Percentiles rank a stretch among this genome's conserved stretches.
Evolutionary conservation across 1,140 invertebrate species (phyloP).

Genomic region (Cyphomyrmex costatus): DNA sequence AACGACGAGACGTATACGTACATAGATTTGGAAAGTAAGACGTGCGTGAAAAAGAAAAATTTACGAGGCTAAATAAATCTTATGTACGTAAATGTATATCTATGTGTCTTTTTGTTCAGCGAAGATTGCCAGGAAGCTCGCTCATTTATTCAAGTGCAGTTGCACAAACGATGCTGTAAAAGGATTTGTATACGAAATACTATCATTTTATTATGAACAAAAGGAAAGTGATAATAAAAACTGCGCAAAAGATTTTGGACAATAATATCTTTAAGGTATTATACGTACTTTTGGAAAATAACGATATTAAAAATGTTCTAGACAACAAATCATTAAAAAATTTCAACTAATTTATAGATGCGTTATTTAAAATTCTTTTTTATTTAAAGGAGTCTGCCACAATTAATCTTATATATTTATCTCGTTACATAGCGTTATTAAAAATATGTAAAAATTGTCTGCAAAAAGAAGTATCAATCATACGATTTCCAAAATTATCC

Average conservation of each 20-base stretch:
- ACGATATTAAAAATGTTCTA: not conserved
- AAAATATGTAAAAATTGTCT: not conserved
- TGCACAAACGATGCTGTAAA: conserved; percentile 3
- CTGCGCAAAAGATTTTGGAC: not conserved
- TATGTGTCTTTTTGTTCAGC: not conserved
- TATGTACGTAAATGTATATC: not conserved
- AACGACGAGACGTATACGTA: not conserved
- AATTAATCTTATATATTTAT: not conserved
- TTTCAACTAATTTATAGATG: not conserved
- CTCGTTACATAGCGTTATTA: not conserved
- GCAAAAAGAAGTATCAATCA: not conserved
- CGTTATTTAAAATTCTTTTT: not conserved
- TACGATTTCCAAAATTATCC: not conserved
- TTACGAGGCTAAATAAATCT: not conserved
- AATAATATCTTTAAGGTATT: not conserved
- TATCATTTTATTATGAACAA: not conserved
- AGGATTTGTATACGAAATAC: not conserved
- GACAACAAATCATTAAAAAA: not conserved
- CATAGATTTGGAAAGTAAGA: not conserved
- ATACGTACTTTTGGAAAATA: not conserved
- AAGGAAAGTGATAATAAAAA: not conserved
- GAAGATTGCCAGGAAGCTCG: not conserved
- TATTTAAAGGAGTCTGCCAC: not conserved
- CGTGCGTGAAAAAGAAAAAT: not conserved
- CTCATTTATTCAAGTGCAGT: conserved; percentile 27